Conservation (phyloP, 1,140 invertebrate genomes). For the Linepithema humile region DNA sequence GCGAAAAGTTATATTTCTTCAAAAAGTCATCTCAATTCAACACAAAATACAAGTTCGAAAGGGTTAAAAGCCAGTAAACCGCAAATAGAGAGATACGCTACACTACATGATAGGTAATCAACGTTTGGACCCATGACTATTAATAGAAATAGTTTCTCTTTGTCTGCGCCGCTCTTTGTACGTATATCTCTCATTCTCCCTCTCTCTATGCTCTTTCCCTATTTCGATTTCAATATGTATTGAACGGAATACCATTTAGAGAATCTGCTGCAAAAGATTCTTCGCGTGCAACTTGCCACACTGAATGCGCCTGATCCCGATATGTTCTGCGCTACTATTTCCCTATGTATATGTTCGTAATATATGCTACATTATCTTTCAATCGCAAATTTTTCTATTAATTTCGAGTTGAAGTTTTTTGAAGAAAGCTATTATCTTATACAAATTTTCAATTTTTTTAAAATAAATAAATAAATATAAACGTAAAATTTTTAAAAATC, state of each 20-base stretch:
- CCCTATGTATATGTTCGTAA: too few relatives aligned
- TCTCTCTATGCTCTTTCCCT: neutral
- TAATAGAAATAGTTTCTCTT: neutral
- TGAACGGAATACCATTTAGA: constrained; percentile 1
- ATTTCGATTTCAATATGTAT: neutral
- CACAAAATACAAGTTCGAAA: neutral
- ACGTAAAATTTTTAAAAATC: neutral
- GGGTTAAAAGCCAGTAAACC: constrained; percentile 4
- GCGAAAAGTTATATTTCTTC: neutral
- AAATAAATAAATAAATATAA: neutral
- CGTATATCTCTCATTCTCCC: neutral
- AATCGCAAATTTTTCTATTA: neutral
- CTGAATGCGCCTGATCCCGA: neutral
- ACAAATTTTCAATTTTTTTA: neutral
- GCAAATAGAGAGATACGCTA: neutral
- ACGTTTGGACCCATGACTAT: neutral
- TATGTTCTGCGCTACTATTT: neutral
- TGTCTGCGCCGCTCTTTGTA: neutral
- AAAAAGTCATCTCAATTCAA: neutral
- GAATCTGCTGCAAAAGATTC: neutral
- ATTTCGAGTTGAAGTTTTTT: neutral
- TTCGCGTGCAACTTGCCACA: neutral
- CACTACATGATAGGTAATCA: neutral
- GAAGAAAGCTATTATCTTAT: neutral
- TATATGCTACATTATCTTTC: neutral